These are phyloP conservation scores for Terrapene triunguis DNA, from an alignment of 2,113 vertebrate genomes.

Conservation along the genomic window DNA sequence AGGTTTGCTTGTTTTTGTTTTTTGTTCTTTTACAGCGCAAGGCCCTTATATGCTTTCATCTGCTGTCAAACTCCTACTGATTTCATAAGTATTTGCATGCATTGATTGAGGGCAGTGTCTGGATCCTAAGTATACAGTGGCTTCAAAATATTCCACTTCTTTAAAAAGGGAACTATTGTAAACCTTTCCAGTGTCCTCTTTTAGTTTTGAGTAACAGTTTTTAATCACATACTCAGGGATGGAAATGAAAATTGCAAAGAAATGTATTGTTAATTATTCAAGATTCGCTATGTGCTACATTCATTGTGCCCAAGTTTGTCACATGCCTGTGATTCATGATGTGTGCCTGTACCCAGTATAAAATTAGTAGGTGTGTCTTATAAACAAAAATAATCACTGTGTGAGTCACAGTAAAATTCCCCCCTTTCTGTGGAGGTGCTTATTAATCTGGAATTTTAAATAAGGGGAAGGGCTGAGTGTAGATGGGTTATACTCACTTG, in stretches of 20 bases:
- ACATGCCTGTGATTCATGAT: not conserved
- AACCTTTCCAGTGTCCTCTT: not conserved
- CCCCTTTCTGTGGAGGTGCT: slow-evolving; percentile 45
- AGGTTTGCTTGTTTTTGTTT: too few species aligned
- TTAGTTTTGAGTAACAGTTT: not conserved
- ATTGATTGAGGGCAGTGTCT: not conserved
- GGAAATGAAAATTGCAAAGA: not conserved
- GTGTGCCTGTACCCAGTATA: not conserved
- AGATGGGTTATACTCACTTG: not conserved
- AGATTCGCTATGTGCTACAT: not conserved
- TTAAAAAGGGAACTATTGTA: not conserved
- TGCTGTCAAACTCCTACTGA: not conserved
- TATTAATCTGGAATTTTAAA: slow-evolving; percentile 75
- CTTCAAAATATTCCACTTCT: not conserved
- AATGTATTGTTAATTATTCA: not conserved
- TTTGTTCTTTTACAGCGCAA: not conserved
- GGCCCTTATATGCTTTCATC: accelerated
- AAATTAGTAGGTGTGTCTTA: slow-evolving; percentile 65
- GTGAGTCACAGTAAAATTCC: slow-evolving; percentile 61
- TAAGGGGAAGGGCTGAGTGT: slow-evolving; percentile 51
- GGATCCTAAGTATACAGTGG: not conserved
- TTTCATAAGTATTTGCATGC: not conserved
- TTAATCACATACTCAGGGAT: not conserved
- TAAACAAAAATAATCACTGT: slow-evolving; percentile 69
- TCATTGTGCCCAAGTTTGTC: not conserved